Percentiles rank a stretch among this genome's conserved stretches.
These are phyloP conservation scores for Hypsopygia costalis DNA, from an alignment of 2,888 invertebrate species.

Conservation along the genomic window DNA sequence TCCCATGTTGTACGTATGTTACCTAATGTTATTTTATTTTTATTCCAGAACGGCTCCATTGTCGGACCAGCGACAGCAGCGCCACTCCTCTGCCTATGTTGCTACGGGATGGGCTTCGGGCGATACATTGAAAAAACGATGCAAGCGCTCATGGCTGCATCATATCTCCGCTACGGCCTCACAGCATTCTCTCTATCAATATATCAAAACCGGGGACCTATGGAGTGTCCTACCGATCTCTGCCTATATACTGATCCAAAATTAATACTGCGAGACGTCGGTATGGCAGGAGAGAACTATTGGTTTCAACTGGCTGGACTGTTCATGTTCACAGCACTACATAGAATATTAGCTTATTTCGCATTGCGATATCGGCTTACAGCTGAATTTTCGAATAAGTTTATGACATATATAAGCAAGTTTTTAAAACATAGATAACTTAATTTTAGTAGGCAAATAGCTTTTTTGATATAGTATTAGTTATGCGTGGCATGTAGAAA, in stretches of 20 bases:
- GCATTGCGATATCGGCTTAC: slow-evolving; percentile 81
- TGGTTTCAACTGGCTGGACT: slow-evolving; percentile 79
- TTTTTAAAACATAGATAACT: slow-evolving; percentile 71
- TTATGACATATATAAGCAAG: slow-evolving; percentile 77
- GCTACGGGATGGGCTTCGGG: slow-evolving; percentile 84
- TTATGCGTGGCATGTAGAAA: no score
- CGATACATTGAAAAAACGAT: slow-evolving; percentile 73
- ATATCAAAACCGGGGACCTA: slow-evolving; percentile 77
- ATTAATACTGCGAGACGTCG: slow-evolving; percentile 83
- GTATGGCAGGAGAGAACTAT: slow-evolving; percentile 75
- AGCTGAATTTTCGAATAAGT: slow-evolving; percentile 75
- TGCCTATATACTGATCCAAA: slow-evolving; percentile 80
- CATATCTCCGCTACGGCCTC: slow-evolving; percentile 85
- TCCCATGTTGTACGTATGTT: no score
- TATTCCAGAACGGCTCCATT: slow-evolving; percentile 81
- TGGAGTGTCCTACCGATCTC: slow-evolving; percentile 81
- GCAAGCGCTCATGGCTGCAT: slow-evolving; percentile 76
- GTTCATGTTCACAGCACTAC: slow-evolving; percentile 75
- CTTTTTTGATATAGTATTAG: no score
- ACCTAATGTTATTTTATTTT: no score
- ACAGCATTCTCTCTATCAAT: slow-evolving; percentile 82
- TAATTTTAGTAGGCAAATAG: background rate
- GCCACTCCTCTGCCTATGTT: slow-evolving; percentile 78
- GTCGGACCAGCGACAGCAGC: slow-evolving; percentile 79
- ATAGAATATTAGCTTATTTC: slow-evolving; percentile 76